Conservation (phyloP, 2,113 vertebrate species). For the Leptocoma aspasia region DNA sequence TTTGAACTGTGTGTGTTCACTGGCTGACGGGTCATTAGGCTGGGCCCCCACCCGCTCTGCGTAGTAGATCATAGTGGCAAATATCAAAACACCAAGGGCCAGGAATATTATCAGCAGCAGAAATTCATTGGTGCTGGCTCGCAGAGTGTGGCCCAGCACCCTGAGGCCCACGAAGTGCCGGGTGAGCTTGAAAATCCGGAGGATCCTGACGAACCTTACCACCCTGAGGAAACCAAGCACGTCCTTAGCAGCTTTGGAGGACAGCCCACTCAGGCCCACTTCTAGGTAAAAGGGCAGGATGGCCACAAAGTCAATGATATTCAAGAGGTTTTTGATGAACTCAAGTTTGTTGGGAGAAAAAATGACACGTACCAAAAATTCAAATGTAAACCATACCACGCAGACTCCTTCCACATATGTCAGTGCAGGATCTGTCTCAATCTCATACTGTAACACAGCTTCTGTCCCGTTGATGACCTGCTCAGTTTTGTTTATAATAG, state of each 20-base stretch:
- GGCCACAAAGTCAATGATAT: constrained; percentile 98
- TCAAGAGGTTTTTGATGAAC: constrained; percentile 94
- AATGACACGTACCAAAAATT: constrained; percentile 92
- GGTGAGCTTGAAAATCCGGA: constrained; percentile 97
- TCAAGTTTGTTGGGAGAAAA: constrained; percentile 97
- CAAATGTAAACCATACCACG: constrained; percentile 97
- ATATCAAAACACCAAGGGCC: constrained; percentile 94
- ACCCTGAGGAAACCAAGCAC: constrained; percentile 97
- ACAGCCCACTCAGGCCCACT: constrained; percentile 93
- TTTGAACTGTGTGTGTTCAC: constrained; percentile 92
- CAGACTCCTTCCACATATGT: constrained; percentile 96
- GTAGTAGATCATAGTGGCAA: constrained; percentile 99
- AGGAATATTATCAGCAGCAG: constrained; percentile 97
- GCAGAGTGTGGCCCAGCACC: constrained; percentile 92
- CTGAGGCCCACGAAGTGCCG: constrained; percentile 95
- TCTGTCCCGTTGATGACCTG: constrained; percentile 78
- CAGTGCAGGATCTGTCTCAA: constrained; percentile 93
- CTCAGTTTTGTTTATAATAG: constrained; percentile 95
- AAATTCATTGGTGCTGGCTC: constrained; percentile 96
- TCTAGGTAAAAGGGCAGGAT: constrained; percentile 97
- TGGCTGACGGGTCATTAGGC: constrained; percentile 90
- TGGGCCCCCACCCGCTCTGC: constrained; percentile 93
- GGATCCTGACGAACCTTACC: constrained; percentile 95
- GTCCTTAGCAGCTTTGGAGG: constrained; percentile 96
- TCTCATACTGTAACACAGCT: constrained; percentile 85